phyloP scores from a whole-genome alignment of 2,797 vertebrate species.

The Pteronotus mesoamericanus region DNA sequence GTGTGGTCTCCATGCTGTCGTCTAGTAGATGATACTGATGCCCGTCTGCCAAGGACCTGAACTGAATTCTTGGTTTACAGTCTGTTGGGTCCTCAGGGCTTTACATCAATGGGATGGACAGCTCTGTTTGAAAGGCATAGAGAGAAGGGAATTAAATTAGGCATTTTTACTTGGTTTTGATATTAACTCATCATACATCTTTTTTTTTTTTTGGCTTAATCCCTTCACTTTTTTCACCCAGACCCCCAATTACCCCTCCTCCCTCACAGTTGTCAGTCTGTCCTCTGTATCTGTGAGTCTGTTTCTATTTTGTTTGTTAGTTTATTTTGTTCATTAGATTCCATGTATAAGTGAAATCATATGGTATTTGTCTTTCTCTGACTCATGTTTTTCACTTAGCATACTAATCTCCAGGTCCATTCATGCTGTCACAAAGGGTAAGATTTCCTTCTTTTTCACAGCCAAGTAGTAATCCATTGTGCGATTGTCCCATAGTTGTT shows the following conservation, averaged over 20 bases:
- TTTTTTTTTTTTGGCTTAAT: neutral
- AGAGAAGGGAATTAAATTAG: constrained; percentile 4
- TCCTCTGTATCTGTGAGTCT: neutral
- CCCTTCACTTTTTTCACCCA: neutral
- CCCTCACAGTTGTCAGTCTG: neutral
- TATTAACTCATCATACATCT: neutral
- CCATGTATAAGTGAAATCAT: neutral
- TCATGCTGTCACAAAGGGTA: neutral
- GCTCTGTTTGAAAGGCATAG: constrained; percentile 63
- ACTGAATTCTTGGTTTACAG: neutral
- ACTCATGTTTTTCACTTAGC: neutral
- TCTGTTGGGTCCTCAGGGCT: constrained; percentile 6
- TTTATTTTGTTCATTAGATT: neutral
- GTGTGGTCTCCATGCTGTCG: constrained; percentile 88
- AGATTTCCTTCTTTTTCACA: neutral
- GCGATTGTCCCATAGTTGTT: neutral
- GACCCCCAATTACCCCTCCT: neutral
- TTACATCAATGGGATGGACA: neutral
- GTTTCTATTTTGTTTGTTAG: neutral
- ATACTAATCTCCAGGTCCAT: neutral
- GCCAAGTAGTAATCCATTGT: neutral
- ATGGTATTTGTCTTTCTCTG: neutral
- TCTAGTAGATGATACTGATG: constrained; percentile 65
- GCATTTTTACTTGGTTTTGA: neutral
- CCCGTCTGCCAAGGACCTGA: constrained; percentile 55